Evolutionary conservation across 2,113 vertebrate species (phyloP).

Genomic region (Coregonus clupeaformis): DNA sequence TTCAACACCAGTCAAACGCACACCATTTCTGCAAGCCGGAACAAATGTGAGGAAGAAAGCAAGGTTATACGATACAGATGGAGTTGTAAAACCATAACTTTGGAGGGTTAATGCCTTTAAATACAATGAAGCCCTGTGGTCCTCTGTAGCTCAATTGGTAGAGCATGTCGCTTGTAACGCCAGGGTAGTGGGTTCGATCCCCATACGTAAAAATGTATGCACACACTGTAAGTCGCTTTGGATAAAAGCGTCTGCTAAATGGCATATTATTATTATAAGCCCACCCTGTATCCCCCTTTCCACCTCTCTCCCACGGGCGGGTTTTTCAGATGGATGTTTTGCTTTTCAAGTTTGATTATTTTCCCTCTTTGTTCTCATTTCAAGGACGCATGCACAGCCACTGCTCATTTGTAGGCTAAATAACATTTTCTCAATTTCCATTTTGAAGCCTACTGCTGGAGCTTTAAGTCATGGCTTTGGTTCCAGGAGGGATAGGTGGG

Average conservation of each 20-base stretch:
- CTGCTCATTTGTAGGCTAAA: conserved; percentile 38
- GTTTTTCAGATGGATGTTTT: conserved; percentile 51
- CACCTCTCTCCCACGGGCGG: conserved; percentile 27
- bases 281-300: background rate
- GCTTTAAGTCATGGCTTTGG: conserved; percentile 31
- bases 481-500: conserved; percentile 3
- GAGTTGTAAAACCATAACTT: conserved; percentile 13
- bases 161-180: no score
- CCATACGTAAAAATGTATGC: no score
- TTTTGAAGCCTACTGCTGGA: conserved; percentile 44
- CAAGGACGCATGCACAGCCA: conserved; percentile 55
- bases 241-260: no score
- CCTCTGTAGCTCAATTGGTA: no score
- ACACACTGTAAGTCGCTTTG: no score
- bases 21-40: background rate
- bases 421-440: conserved; percentile 31
- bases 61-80: no score
- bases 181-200: no score
- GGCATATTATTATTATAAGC: no score
- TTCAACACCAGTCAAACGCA: conserved; percentile 5
- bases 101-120: conserved; percentile 27
- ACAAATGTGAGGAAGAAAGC: conserved; percentile 6
- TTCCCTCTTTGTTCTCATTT: conserved; percentile 61
- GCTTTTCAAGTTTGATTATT: conserved; percentile 56
- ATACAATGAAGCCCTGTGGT: conserved; percentile 19